Evolutionary conservation across 30 jellyfish, hydroid and myxozoan species (phyloP).

Genomic region (Chironex yamaguchii): DNA sequence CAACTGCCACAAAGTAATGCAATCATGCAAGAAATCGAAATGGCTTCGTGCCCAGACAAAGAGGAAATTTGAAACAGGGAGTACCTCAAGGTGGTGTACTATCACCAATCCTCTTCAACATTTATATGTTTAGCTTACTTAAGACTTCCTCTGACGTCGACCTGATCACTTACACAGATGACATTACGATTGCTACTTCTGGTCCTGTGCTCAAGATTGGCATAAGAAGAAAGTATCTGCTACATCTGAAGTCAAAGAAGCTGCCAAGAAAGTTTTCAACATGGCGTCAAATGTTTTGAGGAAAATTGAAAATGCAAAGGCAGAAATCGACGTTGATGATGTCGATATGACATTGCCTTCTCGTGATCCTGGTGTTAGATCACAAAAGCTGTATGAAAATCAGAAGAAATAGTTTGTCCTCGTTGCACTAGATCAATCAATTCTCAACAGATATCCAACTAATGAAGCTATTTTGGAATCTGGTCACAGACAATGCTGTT

Average conservation of each 20-base stretch:
- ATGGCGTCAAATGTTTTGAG: constrained; percentile 1
- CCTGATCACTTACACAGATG: too few relatives aligned
- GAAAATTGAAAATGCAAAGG: constrained; percentile 4
- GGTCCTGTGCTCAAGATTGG: too few relatives aligned
- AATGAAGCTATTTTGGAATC: constrained; percentile 1
- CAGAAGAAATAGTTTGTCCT: constrained; percentile 12
- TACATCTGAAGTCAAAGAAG: constrained; percentile 12
- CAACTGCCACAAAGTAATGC: constrained; percentile 3
- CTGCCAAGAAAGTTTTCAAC: constrained; percentile 14
- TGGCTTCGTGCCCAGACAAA: constrained; percentile 12
- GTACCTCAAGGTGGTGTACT: too few relatives aligned
- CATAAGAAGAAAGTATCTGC: background rate
- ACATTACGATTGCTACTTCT: too few relatives aligned
- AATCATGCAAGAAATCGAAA: background rate
- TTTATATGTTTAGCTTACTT: too few relatives aligned
- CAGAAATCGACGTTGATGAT: constrained; percentile 1
- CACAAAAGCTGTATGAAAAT: background rate
- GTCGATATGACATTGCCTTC: background rate
- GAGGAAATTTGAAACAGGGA: constrained; percentile 3
- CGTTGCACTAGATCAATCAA: constrained; percentile 31
- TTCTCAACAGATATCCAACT: constrained; percentile 31
- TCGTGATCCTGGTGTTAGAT: constrained; percentile 20
- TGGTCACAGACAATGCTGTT: constrained; percentile 32
- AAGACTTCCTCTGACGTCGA: too few relatives aligned
- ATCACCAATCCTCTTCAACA: too few relatives aligned